Conservation (phyloP, 1,140 invertebrate species). For the Ceratoteleas bidentatus region DNA sequence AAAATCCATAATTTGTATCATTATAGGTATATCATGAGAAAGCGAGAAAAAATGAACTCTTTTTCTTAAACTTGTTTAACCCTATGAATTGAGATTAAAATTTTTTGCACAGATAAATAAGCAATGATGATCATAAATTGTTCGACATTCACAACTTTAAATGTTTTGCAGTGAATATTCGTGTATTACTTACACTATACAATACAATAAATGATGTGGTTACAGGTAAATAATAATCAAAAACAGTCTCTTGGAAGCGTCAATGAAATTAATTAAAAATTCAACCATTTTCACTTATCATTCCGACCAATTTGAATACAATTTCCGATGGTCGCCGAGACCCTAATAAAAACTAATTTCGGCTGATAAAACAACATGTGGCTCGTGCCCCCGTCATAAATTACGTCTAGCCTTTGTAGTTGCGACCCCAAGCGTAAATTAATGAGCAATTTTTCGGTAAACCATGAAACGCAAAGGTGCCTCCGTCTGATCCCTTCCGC, state of each 20-base stretch:
- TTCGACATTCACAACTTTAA: too few relatives aligned
- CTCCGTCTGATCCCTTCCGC: slow-evolving; percentile 58
- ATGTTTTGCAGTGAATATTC: too few relatives aligned
- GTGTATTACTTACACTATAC: too few relatives aligned
- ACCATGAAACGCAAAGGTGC: slow-evolving; percentile 74
- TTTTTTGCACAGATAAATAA: too few relatives aligned
- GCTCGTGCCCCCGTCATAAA: slow-evolving; percentile 62
- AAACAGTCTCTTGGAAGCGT: background rate
- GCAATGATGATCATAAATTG: too few relatives aligned
- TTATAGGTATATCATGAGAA: too few relatives aligned
- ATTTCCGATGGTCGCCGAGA: slow-evolving; percentile 15
- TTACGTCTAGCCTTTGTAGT: slow-evolving; percentile 66
- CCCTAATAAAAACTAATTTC: slow-evolving; percentile 27
- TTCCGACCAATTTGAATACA: slow-evolving; percentile 19
- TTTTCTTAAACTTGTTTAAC: too few relatives aligned
- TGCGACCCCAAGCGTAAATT: slow-evolving; percentile 72
- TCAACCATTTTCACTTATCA: slow-evolving; percentile 4
- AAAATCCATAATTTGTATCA: too few relatives aligned
- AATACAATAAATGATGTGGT: too few relatives aligned
- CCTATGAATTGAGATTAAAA: too few relatives aligned
- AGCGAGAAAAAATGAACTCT: too few relatives aligned
- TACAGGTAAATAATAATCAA: too few relatives aligned
- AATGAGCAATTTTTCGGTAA: slow-evolving; percentile 78
- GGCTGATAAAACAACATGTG: slow-evolving; percentile 69
- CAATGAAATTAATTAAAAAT: background rate